Percentiles rank a stretch among this genome's conserved stretches.
These are phyloP conservation scores for Astatoreochromis straeleni DNA, from an alignment of 2,113 vertebrate species.

Conservation along the genomic window DNA sequence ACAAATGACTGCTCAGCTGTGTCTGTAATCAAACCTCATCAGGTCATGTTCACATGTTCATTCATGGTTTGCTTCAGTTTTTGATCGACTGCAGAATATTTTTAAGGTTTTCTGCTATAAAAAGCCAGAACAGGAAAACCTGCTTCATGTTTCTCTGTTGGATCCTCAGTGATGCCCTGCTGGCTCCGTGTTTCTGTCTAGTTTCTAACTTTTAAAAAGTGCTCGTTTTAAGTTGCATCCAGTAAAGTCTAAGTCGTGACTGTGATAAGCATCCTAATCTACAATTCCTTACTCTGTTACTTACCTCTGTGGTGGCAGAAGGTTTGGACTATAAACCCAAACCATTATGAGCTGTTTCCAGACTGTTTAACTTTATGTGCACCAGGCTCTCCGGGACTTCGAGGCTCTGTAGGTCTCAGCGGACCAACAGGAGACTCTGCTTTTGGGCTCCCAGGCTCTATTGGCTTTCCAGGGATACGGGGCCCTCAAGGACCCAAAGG, in stretches of 20 bases:
- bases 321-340: not conserved
- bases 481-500: constrained; percentile 68
- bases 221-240: not conserved
- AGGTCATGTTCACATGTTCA: no score
- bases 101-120: no score
- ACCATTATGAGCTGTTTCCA: not conserved
- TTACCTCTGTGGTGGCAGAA: not conserved
- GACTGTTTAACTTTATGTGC: not conserved
- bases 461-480: constrained; percentile 35
- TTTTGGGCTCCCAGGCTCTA: constrained; percentile 35
- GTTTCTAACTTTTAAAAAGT: not conserved
- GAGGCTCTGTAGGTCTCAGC: constrained; percentile 51
- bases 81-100: no score
- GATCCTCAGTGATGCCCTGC: not conserved
- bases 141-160: no score
- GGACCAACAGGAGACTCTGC: constrained; percentile 52
- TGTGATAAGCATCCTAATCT: not conserved
- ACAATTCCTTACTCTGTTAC: not conserved
- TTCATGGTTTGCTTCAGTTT: not conserved
- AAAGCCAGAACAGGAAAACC: no score
- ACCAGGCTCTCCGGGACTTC: constrained; percentile 46
- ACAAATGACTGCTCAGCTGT: not conserved
- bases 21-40: not conserved
- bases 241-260: not conserved
- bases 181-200: not conserved